Evolutionary conservation across 2,113 vertebrate genomes (phyloP).

Genomic region (Sapayoa aenigma): DNA sequence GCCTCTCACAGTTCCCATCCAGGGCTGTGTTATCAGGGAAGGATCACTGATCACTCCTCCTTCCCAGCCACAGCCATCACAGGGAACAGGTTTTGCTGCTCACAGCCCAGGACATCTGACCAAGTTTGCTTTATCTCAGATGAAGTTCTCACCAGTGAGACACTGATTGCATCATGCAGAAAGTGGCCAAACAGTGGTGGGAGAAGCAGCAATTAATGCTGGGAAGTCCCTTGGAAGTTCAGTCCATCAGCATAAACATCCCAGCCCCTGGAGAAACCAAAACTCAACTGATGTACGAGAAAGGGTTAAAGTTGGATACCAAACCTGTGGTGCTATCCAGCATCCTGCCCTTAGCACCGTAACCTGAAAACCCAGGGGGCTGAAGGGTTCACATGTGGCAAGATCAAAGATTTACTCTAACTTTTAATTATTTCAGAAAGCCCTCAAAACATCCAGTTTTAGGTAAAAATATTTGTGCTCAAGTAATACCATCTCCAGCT

Average conservation of each 20-base stretch:
- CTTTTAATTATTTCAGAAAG: not conserved
- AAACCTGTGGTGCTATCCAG: not conserved
- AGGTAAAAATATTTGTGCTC: accelerated
- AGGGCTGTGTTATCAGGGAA: not conserved
- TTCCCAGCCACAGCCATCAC: not conserved
- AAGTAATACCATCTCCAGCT: accelerated
- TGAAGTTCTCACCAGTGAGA: not conserved
- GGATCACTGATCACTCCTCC: not conserved
- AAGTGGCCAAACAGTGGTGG: not conserved
- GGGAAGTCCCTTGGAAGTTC: not conserved
- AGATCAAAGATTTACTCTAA: too few relatives aligned
- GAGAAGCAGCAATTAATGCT: accelerated
- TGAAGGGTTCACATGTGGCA: not conserved
- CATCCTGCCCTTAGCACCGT: not conserved
- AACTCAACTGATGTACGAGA: accelerated
- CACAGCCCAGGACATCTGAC: not conserved
- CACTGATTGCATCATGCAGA: accelerated
- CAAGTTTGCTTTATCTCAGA: not conserved
- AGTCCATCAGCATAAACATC: not conserved
- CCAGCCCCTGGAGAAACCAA: not conserved
- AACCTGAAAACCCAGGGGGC: accelerated
- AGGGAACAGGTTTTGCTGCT: slow-evolving; percentile 2
- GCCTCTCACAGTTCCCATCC: not conserved
- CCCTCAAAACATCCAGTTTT: not conserved
- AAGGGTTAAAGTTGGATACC: not conserved